A percentile compares a stretch with the other conserved stretches of the same genome.
These are phyloP conservation scores for Steinernema carpocapsae DNA, from an alignment of 2,888 invertebrate genomes.

Conservation along the genomic window DNA sequence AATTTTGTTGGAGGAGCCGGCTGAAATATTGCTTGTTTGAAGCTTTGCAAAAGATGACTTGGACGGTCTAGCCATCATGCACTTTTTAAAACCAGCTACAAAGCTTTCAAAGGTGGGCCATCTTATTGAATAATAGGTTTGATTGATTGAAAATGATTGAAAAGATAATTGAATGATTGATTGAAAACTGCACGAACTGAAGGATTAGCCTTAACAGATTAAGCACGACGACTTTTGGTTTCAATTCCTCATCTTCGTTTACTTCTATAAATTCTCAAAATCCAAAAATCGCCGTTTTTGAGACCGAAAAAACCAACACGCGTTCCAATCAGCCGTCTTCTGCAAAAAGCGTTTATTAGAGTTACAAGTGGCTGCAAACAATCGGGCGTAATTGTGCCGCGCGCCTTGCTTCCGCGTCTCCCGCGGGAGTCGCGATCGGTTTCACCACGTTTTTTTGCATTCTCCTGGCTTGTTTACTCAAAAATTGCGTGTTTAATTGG, in stretches of 20 bases:
- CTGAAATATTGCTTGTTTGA: too few species aligned
- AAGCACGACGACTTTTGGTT: too few species aligned
- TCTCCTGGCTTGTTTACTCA: background rate
- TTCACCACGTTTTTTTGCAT: background rate
- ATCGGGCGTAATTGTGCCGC: conserved; percentile 22
- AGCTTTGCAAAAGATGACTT: too few species aligned
- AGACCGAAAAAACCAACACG: background rate
- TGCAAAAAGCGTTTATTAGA: conserved; percentile 18
- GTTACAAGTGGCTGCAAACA: conserved; percentile 26
- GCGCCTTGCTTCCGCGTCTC: background rate
- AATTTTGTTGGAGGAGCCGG: too few species aligned
- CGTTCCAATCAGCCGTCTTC: background rate
- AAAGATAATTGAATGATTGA: too few species aligned
- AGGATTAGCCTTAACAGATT: too few species aligned
- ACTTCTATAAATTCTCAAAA: background rate
- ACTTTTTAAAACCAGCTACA: too few species aligned
- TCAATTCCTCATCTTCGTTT: too few species aligned
- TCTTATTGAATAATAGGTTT: too few species aligned
- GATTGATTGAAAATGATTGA: too few species aligned
- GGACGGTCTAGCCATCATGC: too few species aligned
- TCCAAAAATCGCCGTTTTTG: background rate
- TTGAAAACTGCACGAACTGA: background rate
- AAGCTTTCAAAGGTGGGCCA: too few species aligned
- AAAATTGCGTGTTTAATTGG: background rate
- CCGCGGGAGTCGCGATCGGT: conserved; percentile 7